Conservation (phyloP, 2,113 vertebrate species). For the Hydrochoerus hydrochaeris region DNA sequence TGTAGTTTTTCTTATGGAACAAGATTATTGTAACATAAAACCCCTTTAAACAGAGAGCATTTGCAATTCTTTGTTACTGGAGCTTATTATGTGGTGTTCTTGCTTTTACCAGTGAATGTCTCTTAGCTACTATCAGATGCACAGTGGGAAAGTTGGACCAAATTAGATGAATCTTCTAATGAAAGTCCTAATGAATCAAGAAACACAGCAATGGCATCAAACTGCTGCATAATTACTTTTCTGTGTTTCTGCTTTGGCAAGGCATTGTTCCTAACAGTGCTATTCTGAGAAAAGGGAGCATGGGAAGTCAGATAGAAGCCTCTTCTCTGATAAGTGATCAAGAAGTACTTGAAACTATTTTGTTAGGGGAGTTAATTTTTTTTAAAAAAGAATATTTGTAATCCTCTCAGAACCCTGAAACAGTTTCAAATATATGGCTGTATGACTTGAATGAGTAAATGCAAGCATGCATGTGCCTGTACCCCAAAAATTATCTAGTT, state of each 20-base stretch:
- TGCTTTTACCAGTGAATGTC: constrained; percentile 20
- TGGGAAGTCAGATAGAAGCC: neutral
- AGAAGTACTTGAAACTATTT: neutral
- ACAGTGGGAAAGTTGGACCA: constrained; percentile 29
- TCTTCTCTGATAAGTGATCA: constrained; percentile 55
- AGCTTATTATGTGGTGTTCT: neutral
- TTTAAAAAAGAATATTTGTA: neutral
- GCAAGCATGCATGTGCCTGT: neutral
- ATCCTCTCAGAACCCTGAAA: neutral
- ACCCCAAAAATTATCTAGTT: neutral
- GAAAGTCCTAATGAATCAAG: constrained; percentile 26
- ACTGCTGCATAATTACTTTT: neutral
- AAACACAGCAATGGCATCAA: neutral
- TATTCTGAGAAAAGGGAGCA: neutral
- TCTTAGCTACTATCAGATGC: constrained; percentile 39
- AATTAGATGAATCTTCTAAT: constrained; percentile 36
- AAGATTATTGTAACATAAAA: constrained; percentile 7
- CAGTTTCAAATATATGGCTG: constrained; percentile 16
- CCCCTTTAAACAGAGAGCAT: constrained; percentile 33
- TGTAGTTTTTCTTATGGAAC: neutral
- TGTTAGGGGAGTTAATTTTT: constrained; percentile 19
- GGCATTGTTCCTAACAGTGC: neutral
- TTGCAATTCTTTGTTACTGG: constrained; percentile 48
- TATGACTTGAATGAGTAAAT: constrained; percentile 9
- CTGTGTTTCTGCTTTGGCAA: neutral